A percentile compares a stretch with the other conserved stretches of the same genome.
These are phyloP conservation scores for Ceratosolen solmsi DNA, from an alignment of 1,140 invertebrate species.

Conservation along the genomic window DNA sequence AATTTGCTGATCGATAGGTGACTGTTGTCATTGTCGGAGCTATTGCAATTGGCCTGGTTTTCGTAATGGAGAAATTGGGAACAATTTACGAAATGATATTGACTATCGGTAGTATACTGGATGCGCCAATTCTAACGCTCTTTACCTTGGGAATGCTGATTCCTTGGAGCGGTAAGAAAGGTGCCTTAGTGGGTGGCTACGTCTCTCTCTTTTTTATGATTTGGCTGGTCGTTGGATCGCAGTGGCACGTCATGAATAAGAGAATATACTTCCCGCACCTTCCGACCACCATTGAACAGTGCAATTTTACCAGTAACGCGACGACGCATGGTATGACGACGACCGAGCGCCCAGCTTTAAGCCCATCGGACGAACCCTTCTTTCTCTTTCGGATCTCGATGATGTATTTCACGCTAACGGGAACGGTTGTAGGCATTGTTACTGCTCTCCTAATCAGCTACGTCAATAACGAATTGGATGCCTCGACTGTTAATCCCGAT, in stretches of 20 bases:
- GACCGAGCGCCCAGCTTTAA: neutral
- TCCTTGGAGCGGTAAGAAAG: constrained; percentile 71
- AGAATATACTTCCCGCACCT: constrained; percentile 59
- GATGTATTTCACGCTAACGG: constrained; percentile 77
- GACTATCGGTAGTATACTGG: constrained; percentile 72
- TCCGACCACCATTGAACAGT: constrained; percentile 67
- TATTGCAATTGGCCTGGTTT: constrained; percentile 73
- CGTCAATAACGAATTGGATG: constrained; percentile 65
- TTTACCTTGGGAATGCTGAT: constrained; percentile 75
- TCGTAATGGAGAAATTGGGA: constrained; percentile 69
- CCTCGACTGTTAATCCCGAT: constrained; percentile 56
- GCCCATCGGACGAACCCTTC: constrained; percentile 55
- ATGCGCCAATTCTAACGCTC: constrained; percentile 74
- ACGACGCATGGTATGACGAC: constrained; percentile 43
- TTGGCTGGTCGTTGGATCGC: constrained; percentile 75
- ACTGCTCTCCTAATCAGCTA: constrained; percentile 71
- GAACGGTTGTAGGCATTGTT: constrained; percentile 66
- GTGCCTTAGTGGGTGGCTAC: constrained; percentile 74
- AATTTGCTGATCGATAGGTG: constrained; percentile 46
- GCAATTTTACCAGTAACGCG: constrained; percentile 55
- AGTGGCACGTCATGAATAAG: constrained; percentile 68
- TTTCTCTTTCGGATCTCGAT: constrained; percentile 75
- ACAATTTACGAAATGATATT: constrained; percentile 68
- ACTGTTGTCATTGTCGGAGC: constrained; percentile 69
- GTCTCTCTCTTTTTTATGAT: constrained; percentile 72